Conservation (phyloP, 2,888 invertebrate genomes). For the Melangyna quadrimaculata region DNA sequence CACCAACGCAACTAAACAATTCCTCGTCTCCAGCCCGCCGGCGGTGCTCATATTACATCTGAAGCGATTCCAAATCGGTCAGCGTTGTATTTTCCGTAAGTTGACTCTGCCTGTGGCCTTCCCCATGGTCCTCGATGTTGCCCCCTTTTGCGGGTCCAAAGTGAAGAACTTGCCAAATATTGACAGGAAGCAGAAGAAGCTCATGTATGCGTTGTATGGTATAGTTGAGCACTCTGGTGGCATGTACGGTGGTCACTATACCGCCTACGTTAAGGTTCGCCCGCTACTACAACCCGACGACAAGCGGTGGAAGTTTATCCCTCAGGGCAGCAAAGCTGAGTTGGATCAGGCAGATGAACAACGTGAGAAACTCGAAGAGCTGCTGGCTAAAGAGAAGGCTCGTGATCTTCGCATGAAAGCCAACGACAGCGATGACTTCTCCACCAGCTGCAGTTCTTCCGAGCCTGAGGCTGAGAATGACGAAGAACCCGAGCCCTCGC, state of each 20-base stretch:
- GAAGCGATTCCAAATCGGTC: constrained; percentile 95
- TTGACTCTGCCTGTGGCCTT: constrained; percentile 93
- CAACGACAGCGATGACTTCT: constrained; percentile 82
- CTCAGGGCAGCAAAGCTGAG: constrained; percentile 83
- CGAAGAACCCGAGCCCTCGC: constrained; percentile 56
- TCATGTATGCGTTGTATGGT: constrained; percentile 95
- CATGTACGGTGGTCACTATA: constrained; percentile 92
- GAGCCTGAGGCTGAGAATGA: constrained; percentile 72
- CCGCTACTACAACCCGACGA: constrained; percentile 84
- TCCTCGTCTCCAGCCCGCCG: constrained; percentile 94
- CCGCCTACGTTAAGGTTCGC: constrained; percentile 96
- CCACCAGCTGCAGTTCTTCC: constrained; percentile 83
- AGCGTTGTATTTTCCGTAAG: constrained; percentile 89
- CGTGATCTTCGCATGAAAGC: constrained; percentile 78
- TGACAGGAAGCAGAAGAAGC: constrained; percentile 84
- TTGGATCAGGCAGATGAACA: constrained; percentile 82
- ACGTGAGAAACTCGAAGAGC: constrained; percentile 80
- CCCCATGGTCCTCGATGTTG: constrained; percentile 91
- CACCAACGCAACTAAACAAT: constrained; percentile 91
- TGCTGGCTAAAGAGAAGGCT: constrained; percentile 78
- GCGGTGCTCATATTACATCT: constrained; percentile 96
- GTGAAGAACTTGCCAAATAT: constrained; percentile 85
- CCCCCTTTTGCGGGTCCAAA: constrained; percentile 92
- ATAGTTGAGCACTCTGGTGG: constrained; percentile 97
- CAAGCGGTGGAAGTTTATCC: constrained; percentile 88